Conservation (phyloP, 2,888 invertebrate species). For the Carterocephalus palaemon region DNA sequence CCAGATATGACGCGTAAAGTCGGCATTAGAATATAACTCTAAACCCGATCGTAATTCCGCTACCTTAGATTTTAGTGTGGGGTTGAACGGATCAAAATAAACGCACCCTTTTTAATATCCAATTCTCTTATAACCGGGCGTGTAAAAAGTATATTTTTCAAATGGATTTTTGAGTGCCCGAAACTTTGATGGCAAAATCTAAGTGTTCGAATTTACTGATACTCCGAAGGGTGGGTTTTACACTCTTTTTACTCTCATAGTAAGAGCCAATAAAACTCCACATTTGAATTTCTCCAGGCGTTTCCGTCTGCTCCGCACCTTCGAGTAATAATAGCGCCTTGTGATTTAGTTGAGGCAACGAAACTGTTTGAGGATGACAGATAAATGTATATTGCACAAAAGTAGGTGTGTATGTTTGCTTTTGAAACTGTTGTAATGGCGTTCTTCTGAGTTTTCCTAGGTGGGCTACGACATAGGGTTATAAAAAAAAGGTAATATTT, state of each 20-base stretch:
- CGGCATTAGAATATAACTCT: constrained; percentile 52
- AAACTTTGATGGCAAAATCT: constrained; percentile 73
- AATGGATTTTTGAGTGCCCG: constrained; percentile 78
- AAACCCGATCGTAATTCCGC: constrained; percentile 50
- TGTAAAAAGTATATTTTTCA: constrained; percentile 73
- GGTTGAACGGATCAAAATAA: constrained; percentile 45
- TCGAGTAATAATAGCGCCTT: constrained; percentile 31
- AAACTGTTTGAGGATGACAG: constrained; percentile 13
- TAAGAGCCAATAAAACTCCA: constrained; percentile 61
- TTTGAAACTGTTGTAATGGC: too few species aligned
- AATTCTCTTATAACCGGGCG: constrained; percentile 48
- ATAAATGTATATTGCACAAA: too few species aligned
- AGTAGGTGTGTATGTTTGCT: too few species aligned
- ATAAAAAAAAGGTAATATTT: too few species aligned
- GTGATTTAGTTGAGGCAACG: constrained; percentile 35
- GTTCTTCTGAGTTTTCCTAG: too few species aligned
- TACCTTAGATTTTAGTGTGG: constrained; percentile 45
- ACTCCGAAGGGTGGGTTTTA: constrained; percentile 56
- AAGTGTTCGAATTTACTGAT: constrained; percentile 69
- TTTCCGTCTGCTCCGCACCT: constrained; percentile 3
- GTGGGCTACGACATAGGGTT: too few species aligned
- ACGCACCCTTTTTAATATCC: constrained; percentile 52
- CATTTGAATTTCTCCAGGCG: constrained; percentile 58
- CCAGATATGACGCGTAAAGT: constrained; percentile 48
- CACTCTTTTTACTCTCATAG: constrained; percentile 67